Evolutionary conservation across 2,888 invertebrate genomes (phyloP).

Genomic region (Melanostoma mellinum): DNA sequence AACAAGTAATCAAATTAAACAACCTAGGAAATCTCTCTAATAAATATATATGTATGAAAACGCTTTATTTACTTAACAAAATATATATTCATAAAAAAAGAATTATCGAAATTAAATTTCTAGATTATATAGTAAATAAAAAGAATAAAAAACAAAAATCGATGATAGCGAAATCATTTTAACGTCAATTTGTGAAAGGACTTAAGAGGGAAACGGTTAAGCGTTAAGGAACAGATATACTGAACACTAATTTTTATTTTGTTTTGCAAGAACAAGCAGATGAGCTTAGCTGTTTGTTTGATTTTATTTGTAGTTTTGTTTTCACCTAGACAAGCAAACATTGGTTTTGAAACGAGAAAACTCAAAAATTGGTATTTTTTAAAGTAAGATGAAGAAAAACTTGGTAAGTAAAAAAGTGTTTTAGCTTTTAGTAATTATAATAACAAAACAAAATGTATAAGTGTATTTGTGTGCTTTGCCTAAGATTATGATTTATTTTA

Average conservation of each 20-base stretch:
- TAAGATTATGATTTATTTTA: constrained; percentile 16
- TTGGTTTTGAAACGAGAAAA: not conserved
- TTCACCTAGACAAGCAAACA: not conserved
- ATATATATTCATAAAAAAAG: constrained; percentile 64
- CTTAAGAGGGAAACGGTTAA: constrained; percentile 47
- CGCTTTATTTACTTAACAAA: constrained; percentile 72
- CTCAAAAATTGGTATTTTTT: constrained; percentile 11
- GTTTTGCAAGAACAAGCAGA: constrained; percentile 34
- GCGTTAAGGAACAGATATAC: constrained; percentile 41
- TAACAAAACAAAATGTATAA: constrained; percentile 29
- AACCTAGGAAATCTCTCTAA: constrained; percentile 63
- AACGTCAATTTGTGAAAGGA: constrained; percentile 72
- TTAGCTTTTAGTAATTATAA: constrained; percentile 65
- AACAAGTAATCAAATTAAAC: constrained; percentile 50
- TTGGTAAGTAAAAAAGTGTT: constrained; percentile 51
- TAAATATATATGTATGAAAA: constrained; percentile 63
- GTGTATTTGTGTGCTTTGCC: constrained; percentile 61
- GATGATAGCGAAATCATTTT: constrained; percentile 44
- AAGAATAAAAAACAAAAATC: constrained; percentile 26
- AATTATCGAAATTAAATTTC: constrained; percentile 66
- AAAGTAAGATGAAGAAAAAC: constrained; percentile 27
- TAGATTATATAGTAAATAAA: constrained; percentile 56
- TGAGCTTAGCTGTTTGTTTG: not conserved
- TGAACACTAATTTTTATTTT: constrained; percentile 47
- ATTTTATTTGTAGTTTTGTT: too few relatives aligned